These are phyloP conservation scores for Hetaerina titia DNA, from an alignment of 2,888 invertebrate species.

Conservation along the genomic window DNA sequence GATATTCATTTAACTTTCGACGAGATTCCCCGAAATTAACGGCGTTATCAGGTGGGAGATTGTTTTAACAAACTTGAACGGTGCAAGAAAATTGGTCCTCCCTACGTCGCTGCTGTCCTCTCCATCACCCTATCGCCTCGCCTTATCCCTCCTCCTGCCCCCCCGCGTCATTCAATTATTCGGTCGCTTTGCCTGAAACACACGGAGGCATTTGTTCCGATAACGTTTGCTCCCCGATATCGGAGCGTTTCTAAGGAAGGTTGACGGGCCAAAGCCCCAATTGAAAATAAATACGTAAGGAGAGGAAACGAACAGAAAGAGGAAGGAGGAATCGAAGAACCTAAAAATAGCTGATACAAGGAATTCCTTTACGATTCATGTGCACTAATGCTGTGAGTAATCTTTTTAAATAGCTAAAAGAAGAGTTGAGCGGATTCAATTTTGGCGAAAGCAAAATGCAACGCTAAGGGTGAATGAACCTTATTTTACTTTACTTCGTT, in stretches of 20 bases:
- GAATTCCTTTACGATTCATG: too few relatives aligned
- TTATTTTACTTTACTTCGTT: too few relatives aligned
- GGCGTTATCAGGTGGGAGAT: constrained; percentile 42
- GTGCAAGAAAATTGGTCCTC: neutral
- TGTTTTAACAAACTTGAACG: constrained; percentile 42
- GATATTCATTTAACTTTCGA: constrained; percentile 49
- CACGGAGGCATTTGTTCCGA: neutral
- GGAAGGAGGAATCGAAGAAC: too few relatives aligned
- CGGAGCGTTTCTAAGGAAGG: neutral
- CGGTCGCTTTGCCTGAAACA: neutral
- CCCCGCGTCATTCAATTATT: neutral
- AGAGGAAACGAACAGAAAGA: too few relatives aligned
- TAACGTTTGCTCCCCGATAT: neutral
- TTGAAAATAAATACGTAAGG: too few relatives aligned
- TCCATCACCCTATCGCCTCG: neutral
- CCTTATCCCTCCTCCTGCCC: neutral
- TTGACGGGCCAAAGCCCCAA: too few relatives aligned
- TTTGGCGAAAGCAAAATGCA: too few relatives aligned
- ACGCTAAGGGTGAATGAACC: too few relatives aligned
- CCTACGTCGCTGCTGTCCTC: neutral
- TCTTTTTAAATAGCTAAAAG: too few relatives aligned
- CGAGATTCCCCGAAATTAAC: constrained; percentile 54
- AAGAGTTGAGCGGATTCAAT: too few relatives aligned
- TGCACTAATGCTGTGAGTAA: too few relatives aligned
- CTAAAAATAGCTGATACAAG: too few relatives aligned